Evolutionary conservation across 2,797 vertebrate genomes (phyloP).

Genomic region (Pempheris klunzingeri): DNA sequence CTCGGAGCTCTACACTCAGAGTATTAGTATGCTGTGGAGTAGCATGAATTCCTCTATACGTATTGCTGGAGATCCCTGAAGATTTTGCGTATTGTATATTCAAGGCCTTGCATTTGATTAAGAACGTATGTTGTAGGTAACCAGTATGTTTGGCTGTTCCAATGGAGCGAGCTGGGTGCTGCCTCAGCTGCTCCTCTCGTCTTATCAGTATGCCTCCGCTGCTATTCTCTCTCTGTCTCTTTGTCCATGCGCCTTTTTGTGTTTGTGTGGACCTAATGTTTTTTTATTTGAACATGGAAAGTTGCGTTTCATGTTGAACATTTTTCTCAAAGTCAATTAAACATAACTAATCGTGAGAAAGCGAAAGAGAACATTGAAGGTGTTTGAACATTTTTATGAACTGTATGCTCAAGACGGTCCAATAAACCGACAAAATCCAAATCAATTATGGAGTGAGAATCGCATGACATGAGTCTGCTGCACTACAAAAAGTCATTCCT

Average conservation of each 20-base stretch:
- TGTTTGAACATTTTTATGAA: neutral
- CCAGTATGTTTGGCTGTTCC: neutral
- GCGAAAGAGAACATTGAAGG: neutral
- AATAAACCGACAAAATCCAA: conserved; percentile 7
- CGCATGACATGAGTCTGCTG: neutral
- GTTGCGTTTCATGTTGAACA: too few species aligned
- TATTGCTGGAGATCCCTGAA: neutral
- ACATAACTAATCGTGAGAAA: neutral
- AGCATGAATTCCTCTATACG: neutral
- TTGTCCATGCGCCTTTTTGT: too few species aligned
- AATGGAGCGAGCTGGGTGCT: neutral
- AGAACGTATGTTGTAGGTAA: neutral
- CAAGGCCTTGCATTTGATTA: conserved; percentile 15
- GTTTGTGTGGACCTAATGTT: too few species aligned
- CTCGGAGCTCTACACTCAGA: conserved; percentile 1
- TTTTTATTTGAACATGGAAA: too few species aligned
- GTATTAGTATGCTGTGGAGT: neutral
- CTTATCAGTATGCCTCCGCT: conserved; percentile 16
- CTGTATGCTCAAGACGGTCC: neutral
- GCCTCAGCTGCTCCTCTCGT: conserved; percentile 3
- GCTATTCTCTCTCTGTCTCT: neutral
- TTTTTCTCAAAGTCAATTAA: neutral
- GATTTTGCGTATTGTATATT: conserved; percentile 24
- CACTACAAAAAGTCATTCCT: neutral
- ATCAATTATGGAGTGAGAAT: neutral